Conservation (phyloP, 2,113 vertebrate species). For the Eleginops maclovinus region DNA sequence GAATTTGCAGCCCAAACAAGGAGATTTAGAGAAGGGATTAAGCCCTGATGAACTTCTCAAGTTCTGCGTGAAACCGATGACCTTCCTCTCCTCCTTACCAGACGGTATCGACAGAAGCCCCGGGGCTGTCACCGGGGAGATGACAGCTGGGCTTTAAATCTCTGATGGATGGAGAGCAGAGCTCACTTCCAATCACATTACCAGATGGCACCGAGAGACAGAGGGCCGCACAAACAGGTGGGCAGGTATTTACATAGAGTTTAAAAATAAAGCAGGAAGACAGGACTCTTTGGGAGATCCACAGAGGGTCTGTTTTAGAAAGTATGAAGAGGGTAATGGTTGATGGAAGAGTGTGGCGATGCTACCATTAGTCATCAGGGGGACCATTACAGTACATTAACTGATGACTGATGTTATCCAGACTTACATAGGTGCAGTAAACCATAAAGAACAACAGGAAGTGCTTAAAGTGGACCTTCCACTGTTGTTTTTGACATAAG, state of each 20-base stretch:
- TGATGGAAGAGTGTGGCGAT: too few relatives aligned
- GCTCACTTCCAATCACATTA: constrained; percentile 69
- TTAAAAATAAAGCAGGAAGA: constrained; percentile 9
- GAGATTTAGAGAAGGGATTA: background rate
- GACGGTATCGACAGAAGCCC: constrained; percentile 42
- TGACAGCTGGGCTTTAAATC: constrained; percentile 68
- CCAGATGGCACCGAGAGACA: constrained; percentile 63
- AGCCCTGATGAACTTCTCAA: constrained; percentile 19
- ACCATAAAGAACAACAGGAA: too few relatives aligned
- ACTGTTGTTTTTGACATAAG: too few relatives aligned
- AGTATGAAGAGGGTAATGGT: constrained; percentile 34
- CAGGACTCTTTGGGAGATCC: constrained; percentile 21
- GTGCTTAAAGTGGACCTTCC: too few relatives aligned
- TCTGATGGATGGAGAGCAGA: constrained; percentile 61
- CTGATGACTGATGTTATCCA: too few relatives aligned
- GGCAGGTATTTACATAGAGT: constrained; percentile 36
- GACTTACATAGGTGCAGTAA: too few relatives aligned
- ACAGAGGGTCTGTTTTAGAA: background rate
- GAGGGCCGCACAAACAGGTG: constrained; percentile 49
- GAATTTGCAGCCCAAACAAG: background rate
- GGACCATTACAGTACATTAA: too few relatives aligned
- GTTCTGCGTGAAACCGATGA: constrained; percentile 34
- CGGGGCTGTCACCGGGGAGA: constrained; percentile 48
- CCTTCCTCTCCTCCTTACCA: constrained; percentile 54
- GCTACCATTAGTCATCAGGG: too few relatives aligned